Percentiles rank a stretch among this genome's conserved stretches.
Evolutionary conservation across 2,888 invertebrate genomes (phyloP).

Genomic region (Cataglyphis rosenhaueri): DNA sequence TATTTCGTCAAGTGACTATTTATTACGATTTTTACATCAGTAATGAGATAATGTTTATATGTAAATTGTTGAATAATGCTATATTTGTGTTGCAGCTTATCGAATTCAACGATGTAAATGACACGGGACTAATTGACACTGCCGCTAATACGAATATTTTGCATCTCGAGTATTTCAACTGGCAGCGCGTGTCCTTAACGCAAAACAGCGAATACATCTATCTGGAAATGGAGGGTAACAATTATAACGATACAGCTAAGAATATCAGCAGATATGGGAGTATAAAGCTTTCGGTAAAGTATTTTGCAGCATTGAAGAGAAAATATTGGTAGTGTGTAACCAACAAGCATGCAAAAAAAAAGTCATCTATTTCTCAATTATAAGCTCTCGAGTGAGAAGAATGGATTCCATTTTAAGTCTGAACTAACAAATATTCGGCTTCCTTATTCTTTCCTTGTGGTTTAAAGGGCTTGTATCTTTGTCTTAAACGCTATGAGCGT

Average conservation of each 20-base stretch:
- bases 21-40: neutral
- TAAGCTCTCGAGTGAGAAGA: neutral
- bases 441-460: neutral
- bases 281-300: slow-evolving; percentile 78
- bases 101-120: slow-evolving; percentile 88
- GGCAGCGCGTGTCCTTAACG: slow-evolving; percentile 83
- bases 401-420: neutral
- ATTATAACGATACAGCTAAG: slow-evolving; percentile 76
- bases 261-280: slow-evolving; percentile 81
- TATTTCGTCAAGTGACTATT: neutral
- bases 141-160: slow-evolving; percentile 82
- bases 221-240: slow-evolving; percentile 77
- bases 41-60: neutral
- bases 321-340: slow-evolving; percentile 25
- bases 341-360: slow-evolving; percentile 30
- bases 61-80: neutral
- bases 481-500: neutral
- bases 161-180: slow-evolving; percentile 82
- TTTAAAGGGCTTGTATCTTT: neutral
- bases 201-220: slow-evolving; percentile 84
- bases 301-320: slow-evolving; percentile 42
- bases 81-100: slow-evolving; percentile 85
- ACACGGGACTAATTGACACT: slow-evolving; percentile 85
- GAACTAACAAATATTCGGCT: neutral
- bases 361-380: neutral